These are phyloP conservation scores for Trachops cirrhosus DNA, from an alignment of 2,797 vertebrate genomes.

Conservation along the genomic window DNA sequence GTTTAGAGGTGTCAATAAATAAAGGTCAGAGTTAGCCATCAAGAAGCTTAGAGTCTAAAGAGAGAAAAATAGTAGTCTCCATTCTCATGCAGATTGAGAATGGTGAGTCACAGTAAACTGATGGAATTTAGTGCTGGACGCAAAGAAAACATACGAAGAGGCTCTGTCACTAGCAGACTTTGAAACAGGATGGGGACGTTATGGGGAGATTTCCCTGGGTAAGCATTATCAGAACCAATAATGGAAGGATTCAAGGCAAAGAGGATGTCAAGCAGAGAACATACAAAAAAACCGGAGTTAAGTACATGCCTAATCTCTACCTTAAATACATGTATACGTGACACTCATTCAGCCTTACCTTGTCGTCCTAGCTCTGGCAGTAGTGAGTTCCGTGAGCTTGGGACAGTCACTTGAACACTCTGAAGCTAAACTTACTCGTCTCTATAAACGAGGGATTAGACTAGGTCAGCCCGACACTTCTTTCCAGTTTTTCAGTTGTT, in stretches of 20 bases:
- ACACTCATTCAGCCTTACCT: neutral
- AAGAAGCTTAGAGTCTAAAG: neutral
- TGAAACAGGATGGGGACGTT: accelerated
- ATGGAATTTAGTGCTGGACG: neutral
- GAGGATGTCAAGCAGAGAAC: neutral
- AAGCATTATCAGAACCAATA: neutral
- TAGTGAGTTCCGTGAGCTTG: neutral
- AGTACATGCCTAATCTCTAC: neutral
- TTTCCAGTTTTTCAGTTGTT: neutral
- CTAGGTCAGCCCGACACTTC: neutral
- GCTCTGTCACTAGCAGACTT: neutral
- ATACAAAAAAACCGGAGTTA: neutral
- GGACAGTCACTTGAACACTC: neutral
- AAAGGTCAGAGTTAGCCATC: neutral
- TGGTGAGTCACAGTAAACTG: neutral
- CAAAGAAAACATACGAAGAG: neutral
- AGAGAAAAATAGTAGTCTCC: neutral
- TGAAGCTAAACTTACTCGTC: neutral
- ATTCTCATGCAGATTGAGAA: neutral
- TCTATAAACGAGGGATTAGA: neutral
- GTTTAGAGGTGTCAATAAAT: neutral
- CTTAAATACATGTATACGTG: neutral
- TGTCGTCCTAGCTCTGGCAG: neutral
- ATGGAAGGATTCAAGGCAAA: neutral
- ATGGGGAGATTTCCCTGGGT: neutral